These are phyloP conservation scores for Ageneiosus marmoratus DNA, from an alignment of 2,113 vertebrate species.

Conservation along the genomic window DNA sequence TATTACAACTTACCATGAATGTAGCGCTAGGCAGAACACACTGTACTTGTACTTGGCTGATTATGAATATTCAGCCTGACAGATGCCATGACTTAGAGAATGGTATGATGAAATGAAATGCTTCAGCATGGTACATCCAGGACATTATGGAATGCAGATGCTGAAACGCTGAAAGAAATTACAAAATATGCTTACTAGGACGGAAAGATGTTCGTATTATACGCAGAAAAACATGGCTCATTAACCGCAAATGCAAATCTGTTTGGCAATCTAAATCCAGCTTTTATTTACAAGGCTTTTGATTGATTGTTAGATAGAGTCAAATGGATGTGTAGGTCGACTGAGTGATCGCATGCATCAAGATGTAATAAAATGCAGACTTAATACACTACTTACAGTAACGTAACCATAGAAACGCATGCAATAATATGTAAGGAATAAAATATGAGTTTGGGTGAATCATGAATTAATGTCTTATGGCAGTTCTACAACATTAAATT, in stretches of 20 bases:
- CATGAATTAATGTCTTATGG: background rate
- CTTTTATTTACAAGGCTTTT: slow-evolving; percentile 21
- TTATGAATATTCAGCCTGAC: background rate
- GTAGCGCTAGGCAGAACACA: background rate
- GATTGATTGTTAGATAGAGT: background rate
- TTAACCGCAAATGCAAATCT: slow-evolving; percentile 51
- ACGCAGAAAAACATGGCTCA: slow-evolving; percentile 51
- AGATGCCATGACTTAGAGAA: background rate
- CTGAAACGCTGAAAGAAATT: background rate
- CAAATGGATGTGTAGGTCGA: background rate
- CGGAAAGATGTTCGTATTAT: slow-evolving; percentile 23
- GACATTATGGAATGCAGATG: slow-evolving; percentile 18
- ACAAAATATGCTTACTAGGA: slow-evolving; percentile 34
- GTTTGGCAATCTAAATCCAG: slow-evolving; percentile 42
- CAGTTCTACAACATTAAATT: background rate
- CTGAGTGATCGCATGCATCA: background rate
- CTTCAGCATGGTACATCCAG: background rate
- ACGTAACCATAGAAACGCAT: background rate
- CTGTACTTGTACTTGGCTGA: background rate
- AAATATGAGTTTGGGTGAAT: background rate
- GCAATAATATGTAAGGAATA: background rate
- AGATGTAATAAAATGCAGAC: background rate
- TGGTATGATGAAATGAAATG: background rate
- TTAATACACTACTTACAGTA: background rate
- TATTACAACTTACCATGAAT: background rate